Evolutionary conservation across 2,888 invertebrate species (phyloP).

Genomic region (Pollenia angustigena): DNA sequence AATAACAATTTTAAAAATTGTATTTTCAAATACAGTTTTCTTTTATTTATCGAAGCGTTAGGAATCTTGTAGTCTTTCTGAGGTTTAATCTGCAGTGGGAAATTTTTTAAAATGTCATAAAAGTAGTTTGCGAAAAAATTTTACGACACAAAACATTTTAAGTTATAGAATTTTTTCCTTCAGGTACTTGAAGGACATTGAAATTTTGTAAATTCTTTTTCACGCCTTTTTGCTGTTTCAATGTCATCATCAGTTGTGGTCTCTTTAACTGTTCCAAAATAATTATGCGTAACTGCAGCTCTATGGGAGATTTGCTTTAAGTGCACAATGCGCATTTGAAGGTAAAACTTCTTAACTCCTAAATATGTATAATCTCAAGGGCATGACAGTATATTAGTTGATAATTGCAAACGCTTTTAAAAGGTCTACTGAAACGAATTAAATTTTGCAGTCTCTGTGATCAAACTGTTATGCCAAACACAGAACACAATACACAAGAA

Average conservation of each 20-base stretch:
- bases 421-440: conserved; percentile 51
- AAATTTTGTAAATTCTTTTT: neutral
- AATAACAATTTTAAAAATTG: neutral
- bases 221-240: conserved; percentile 8
- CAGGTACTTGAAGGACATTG: neutral
- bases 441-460: neutral
- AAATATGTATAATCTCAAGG: neutral
- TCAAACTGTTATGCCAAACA: conserved; percentile 45
- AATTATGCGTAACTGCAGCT: conserved; percentile 26
- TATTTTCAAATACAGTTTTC: neutral
- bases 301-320: neutral
- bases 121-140: neutral
- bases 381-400: neutral
- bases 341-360: neutral
- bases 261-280: conserved; percentile 10
- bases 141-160: neutral
- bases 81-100: neutral
- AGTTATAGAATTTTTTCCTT: neutral
- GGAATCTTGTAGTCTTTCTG: neutral
- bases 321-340: neutral
- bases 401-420: neutral
- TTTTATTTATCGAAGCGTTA: conserved; percentile 4
- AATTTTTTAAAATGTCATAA: neutral
- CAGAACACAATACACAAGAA: neutral
- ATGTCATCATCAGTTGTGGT: conserved; percentile 52